Conservation (phyloP, 2,797 vertebrate genomes). For the Chiloscyllium punctatum region DNA sequence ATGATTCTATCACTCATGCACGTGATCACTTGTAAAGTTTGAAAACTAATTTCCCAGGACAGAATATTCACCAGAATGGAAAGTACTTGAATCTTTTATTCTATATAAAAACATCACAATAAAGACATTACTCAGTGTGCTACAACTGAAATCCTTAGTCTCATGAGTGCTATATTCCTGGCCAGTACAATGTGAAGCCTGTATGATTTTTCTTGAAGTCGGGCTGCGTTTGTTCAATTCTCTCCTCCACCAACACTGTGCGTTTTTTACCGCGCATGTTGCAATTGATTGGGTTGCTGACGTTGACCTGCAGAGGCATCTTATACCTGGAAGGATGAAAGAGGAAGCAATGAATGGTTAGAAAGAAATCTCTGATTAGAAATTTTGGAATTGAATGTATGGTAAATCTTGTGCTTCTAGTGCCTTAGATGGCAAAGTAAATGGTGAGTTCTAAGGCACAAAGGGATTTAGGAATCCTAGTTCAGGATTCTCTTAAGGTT, state of each 20-base stretch:
- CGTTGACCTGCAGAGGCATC: neutral
- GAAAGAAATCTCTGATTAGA: too few relatives aligned
- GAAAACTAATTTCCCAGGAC: neutral
- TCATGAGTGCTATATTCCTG: slow-evolving; percentile 25
- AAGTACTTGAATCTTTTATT: neutral
- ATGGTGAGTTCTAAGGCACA: neutral
- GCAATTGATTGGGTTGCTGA: neutral
- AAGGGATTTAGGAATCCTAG: too few relatives aligned
- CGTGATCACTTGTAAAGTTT: neutral
- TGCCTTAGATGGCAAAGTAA: neutral
- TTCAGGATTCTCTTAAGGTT: too few relatives aligned
- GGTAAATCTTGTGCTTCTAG: neutral
- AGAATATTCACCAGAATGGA: neutral
- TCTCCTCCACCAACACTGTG: slow-evolving; percentile 48
- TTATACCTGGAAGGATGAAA: neutral
- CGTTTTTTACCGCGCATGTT: slow-evolving; percentile 39
- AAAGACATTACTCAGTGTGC: neutral
- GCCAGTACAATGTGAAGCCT: slow-evolving; percentile 53
- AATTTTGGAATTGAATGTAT: neutral
- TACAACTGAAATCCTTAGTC: neutral
- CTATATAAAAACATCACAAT: neutral
- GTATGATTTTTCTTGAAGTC: slow-evolving; percentile 50
- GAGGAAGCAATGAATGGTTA: neutral
- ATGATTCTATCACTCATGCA: neutral
- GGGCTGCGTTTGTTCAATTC: slow-evolving; percentile 19